Base-by-base conservation (phyloP, 2,113 vertebrate species). In the Lophius piscatorius region DNA sequence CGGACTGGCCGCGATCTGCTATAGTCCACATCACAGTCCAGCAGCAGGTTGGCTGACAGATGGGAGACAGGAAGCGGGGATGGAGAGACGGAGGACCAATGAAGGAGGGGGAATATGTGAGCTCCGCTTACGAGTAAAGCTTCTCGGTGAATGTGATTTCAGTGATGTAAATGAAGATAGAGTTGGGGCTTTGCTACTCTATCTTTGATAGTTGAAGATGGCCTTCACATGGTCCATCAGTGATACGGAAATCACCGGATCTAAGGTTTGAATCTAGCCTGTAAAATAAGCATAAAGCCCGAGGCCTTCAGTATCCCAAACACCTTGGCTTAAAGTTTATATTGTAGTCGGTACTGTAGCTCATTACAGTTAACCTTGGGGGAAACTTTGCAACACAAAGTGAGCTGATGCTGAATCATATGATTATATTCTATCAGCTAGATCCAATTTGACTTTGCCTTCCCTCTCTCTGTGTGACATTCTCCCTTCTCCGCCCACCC, bases 111-210 rank as follows among this genome's bases (percentile, higher is more conserved):
- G 57, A 76, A 83, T 80, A 66, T 65, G 69, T 75, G 63, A 81
- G 58, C 73, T 54, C 20, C 6, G 51, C 63, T 85, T 63, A 69
- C 55, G 74, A 84, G 68, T 44, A 51, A 70, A 66, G 67, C 83
- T 66, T 83, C 64, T 55, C 49, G 24, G 68, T 48, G 74, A 87
- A 88, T 86, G 8, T 51, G 81, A 87, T 88, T 88, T 80, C 64
- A 66, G 60, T 81, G 80, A 85, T 80, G 73, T 78, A 82, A 79
- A 88, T 80, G 79, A 78, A 80, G 80, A 85, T 66, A 41, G 78
- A 87, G 83, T 21, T 60, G 68, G 74, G 50, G 58, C 58, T 51
- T 47, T 49, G 63, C 82, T 70, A 18, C 70, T 78, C 60, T 70
- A 31, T 62, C 69, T 81, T 80, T 80, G 74, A 87, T 71, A 67